Evolutionary conservation across 2,888 invertebrate genomes (phyloP).

Genomic region (Ormyrus nitidulus): DNA sequence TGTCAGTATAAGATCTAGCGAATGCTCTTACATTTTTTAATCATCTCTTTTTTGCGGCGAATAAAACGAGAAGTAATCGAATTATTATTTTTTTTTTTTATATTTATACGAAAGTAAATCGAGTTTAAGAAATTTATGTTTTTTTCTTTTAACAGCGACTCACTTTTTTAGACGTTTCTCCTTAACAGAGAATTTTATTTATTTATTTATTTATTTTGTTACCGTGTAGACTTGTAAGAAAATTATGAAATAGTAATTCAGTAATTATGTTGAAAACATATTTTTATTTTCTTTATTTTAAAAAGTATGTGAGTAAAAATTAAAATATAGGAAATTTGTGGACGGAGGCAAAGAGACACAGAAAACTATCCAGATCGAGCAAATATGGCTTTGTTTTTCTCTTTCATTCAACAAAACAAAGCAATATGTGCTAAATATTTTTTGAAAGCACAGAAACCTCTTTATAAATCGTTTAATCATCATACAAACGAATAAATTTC

Average conservation of each 20-base stretch:
- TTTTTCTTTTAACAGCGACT: constrained; percentile 9
- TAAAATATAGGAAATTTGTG: constrained; percentile 49
- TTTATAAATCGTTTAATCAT: too few relatives aligned
- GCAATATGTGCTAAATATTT: constrained; percentile 13
- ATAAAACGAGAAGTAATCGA: constrained; percentile 47
- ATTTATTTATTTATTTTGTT: constrained; percentile 15
- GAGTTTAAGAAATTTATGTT: constrained; percentile 8
- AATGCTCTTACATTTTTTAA: constrained; percentile 52
- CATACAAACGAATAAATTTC: background rate
- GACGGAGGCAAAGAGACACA: constrained; percentile 57
- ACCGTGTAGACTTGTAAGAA: constrained; percentile 42
- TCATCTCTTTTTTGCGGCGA: constrained; percentile 50
- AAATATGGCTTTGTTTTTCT: constrained; percentile 26
- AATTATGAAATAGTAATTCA: constrained; percentile 53
- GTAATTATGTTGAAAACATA: constrained; percentile 44
- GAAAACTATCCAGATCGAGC: constrained; percentile 48
- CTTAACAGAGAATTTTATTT: constrained; percentile 26
- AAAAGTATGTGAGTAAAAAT: constrained; percentile 46
- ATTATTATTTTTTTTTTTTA: constrained; percentile 19
- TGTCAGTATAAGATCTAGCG: constrained; percentile 57
- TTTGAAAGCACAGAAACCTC: background rate
- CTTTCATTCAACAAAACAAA: constrained; percentile 22
- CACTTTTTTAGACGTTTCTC: constrained; percentile 50
- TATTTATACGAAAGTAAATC: constrained; percentile 34
- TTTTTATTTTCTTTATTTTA: constrained; percentile 6